Conservation (phyloP, 2,888 invertebrate species). For the Hemaris fuciformis region DNA sequence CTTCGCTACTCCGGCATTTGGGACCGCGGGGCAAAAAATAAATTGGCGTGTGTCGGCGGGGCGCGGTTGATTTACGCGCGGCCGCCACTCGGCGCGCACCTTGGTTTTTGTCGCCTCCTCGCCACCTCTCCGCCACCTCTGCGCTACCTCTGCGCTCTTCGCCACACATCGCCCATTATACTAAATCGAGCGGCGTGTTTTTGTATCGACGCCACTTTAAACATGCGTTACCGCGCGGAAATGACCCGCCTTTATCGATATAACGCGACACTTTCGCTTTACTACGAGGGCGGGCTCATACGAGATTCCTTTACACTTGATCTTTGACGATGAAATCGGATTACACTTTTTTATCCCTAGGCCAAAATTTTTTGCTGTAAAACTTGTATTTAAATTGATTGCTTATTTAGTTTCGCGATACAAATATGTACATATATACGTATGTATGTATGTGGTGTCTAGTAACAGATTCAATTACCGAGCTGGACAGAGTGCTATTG, state of each 20-base stretch:
- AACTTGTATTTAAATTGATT: too few species aligned
- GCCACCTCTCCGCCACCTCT: conserved; percentile 3
- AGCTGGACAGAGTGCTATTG: too few species aligned
- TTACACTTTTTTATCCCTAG: neutral
- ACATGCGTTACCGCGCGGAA: neutral
- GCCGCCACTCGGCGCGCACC: conserved; percentile 15
- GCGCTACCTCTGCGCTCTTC: too few species aligned
- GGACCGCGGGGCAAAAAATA: conserved; percentile 24
- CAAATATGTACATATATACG: too few species aligned
- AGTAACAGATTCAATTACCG: too few species aligned
- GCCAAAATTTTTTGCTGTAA: too few species aligned
- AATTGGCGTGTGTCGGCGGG: conserved; percentile 19
- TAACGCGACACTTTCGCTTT: neutral
- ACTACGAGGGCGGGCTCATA: neutral
- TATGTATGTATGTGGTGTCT: too few species aligned
- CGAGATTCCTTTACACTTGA: neutral
- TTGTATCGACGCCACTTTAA: conserved; percentile 7
- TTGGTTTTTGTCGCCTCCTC: conserved; percentile 21
- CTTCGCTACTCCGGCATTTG: conserved; percentile 15
- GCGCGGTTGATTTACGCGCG: conserved; percentile 26
- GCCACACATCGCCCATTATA: conserved; percentile 7
- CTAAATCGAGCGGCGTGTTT: conserved; percentile 9
- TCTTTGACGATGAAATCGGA: neutral
- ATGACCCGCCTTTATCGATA: conserved; percentile 7
- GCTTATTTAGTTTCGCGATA: too few species aligned